These are phyloP conservation scores for Diabrotica balteata DNA, from an alignment of 2,888 invertebrate species.

Conservation along the genomic window DNA sequence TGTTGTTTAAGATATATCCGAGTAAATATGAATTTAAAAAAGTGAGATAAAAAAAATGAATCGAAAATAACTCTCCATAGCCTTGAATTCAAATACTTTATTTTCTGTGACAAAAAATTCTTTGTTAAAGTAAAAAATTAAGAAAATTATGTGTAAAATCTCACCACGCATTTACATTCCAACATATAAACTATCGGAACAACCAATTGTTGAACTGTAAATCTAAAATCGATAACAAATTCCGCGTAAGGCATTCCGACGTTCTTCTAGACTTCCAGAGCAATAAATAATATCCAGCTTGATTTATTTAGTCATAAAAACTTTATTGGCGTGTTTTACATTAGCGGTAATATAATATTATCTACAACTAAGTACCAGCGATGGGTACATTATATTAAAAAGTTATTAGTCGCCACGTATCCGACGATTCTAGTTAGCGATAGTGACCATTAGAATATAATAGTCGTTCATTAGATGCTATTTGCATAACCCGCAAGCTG, in stretches of 20 bases:
- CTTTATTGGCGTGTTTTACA: conserved; percentile 25
- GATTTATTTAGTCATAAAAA: conserved; percentile 25
- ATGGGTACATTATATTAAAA: conserved; percentile 26
- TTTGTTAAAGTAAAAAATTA: too few relatives aligned
- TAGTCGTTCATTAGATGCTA: conserved; percentile 32
- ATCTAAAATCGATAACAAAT: background rate
- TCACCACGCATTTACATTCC: too few relatives aligned
- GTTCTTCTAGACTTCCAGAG: conserved; percentile 1
- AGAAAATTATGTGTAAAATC: too few relatives aligned
- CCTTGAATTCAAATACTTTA: too few relatives aligned
- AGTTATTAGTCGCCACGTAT: conserved; percentile 30
- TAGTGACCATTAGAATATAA: conserved; percentile 35
- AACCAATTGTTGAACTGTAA: too few relatives aligned
- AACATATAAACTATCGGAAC: too few relatives aligned
- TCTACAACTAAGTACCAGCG: conserved; percentile 19
- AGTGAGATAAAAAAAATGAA: too few relatives aligned
- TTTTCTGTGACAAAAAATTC: too few relatives aligned
- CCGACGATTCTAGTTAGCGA: conserved; percentile 21
- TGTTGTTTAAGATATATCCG: too few relatives aligned
- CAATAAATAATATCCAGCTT: conserved; percentile 14
- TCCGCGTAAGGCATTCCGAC: background rate
- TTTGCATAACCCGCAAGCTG: conserved; percentile 32
- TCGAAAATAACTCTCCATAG: too few relatives aligned
- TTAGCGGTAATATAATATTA: conserved; percentile 21
- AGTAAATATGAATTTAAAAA: too few relatives aligned